Evolutionary conservation across 2,113 vertebrate genomes (phyloP).

Genomic region (Esox niger): DNA sequence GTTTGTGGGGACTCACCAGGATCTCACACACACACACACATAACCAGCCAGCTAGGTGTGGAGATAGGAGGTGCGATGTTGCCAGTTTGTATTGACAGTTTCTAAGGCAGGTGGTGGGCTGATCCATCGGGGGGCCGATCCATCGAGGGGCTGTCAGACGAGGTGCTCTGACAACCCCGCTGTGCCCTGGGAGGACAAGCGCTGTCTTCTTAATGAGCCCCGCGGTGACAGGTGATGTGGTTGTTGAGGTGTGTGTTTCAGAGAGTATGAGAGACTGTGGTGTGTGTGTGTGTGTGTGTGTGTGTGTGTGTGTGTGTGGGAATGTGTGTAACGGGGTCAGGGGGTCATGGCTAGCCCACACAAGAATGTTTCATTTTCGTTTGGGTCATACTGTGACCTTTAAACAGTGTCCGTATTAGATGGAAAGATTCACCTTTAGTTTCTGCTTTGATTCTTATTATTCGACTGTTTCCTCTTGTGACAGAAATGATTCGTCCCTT

Average conservation of each 20-base stretch:
- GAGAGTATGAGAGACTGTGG: constrained; percentile 4
- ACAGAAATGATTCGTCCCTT: constrained; percentile 8
- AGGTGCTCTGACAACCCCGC: constrained; percentile 56
- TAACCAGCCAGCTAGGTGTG: constrained; percentile 43
- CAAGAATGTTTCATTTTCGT: constrained; percentile 27
- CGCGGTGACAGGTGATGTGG: constrained; percentile 61
- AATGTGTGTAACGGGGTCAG: constrained; percentile 41
- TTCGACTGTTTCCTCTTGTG: constrained; percentile 19
- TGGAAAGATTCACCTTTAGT: neutral
- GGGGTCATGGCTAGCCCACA: constrained; percentile 42
- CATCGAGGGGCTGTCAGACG: constrained; percentile 62
- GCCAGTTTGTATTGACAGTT: constrained; percentile 65
- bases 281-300: constrained; percentile 14
- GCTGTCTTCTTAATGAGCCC: constrained; percentile 70
- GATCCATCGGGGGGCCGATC: constrained; percentile 41
- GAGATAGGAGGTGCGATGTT: neutral
- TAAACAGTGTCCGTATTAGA: neutral
- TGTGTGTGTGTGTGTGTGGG: constrained; percentile 13
- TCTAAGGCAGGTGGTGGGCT: constrained; percentile 59
- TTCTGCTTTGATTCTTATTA: constrained; percentile 12
- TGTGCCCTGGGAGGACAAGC: constrained; percentile 61
- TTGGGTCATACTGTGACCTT: neutral
- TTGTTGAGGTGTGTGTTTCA: constrained; percentile 38
- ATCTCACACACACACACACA: constrained; percentile 35
- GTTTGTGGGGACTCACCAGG: no score